Evolutionary conservation across 2,797 vertebrate species (phyloP), one percentile per base, ranked within the genome.

Genomic region (Sebastes wilsoni): DNA sequence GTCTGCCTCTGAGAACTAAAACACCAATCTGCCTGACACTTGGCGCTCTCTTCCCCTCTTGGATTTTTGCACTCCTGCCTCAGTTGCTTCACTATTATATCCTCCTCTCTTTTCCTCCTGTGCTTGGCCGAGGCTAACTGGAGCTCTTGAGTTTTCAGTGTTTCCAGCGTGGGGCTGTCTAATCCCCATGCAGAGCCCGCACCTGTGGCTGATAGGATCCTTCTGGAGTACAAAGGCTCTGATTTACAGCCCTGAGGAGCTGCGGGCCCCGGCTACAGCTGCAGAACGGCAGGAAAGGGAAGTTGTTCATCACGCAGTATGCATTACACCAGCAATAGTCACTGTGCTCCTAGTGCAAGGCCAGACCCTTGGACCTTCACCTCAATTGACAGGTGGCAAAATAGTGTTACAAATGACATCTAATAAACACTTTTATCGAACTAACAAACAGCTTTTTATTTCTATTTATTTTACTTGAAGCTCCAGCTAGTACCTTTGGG

Each of bases 161-260:
- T 97, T 96, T 97, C 96, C 96, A 96, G 93, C 94, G 94, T 94
- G 91, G 97, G 96, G 96, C 96, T 95, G 95, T 95, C 58, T 68
- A 90, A 92, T 95, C 95, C 95, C 95, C 88, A 82, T 90, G 81
- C 90, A 75, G 86, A 93, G 97, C 95, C 96, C 97, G 97, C 97
- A 98, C 98, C 97, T 99, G 98, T 95, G 95, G 96, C 96, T 97
- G 97, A 98, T 98, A 96, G 96, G 96, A 97, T 98, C 96, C 96
- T 97, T 97, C 96, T 96, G 95, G 97, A 97, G 97, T 96, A 97
- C 97, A 99, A 98, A 98, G 96, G 89, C 92, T 84, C 94, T 98
- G 97, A 99, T 98, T 98, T 97, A 98, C 96, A 95, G 95, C 97
- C 91, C 91, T 80, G 90, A 95, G 96, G 96, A 95, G 95, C 96